Conservation (phyloP, 2,888 invertebrate species). For the Nomada fabriciana region DNA sequence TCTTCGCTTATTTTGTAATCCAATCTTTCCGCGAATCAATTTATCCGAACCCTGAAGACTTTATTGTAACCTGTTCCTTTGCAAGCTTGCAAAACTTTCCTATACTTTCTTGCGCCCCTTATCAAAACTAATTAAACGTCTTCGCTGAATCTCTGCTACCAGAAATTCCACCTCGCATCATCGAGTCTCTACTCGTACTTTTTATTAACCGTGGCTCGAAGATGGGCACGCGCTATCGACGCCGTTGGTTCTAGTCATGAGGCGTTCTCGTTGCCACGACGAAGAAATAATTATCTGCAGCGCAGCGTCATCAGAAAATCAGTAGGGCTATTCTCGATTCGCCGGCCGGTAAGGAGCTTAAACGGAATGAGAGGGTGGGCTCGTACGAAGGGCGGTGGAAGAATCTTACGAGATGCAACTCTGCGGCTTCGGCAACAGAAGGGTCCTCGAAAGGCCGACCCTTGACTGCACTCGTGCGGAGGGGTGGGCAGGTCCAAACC, state of each 20-base stretch:
- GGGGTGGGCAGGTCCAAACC: slow-evolving; percentile 56
- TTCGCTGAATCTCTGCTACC: neutral
- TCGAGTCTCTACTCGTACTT: slow-evolving; percentile 1
- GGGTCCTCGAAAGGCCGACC: slow-evolving; percentile 75
- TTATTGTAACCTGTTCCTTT: too few species aligned
- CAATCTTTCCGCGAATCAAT: neutral
- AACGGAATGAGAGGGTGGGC: slow-evolving; percentile 37
- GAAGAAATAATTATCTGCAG: slow-evolving; percentile 74
- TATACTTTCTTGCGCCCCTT: neutral
- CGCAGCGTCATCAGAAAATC: slow-evolving; percentile 80
- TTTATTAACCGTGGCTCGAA: slow-evolving; percentile 26
- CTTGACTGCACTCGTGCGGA: slow-evolving; percentile 70
- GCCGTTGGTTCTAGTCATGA: slow-evolving; percentile 11
- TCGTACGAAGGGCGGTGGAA: slow-evolving; percentile 30
- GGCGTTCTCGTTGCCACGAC: slow-evolving; percentile 20
- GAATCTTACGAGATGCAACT: slow-evolving; percentile 74
- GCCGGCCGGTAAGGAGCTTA: slow-evolving; percentile 55
- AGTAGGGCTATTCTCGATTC: slow-evolving; percentile 53
- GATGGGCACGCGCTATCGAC: slow-evolving; percentile 1
- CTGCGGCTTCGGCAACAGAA: slow-evolving; percentile 70
- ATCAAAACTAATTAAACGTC: neutral
- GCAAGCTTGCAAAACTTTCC: neutral
- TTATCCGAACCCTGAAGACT: neutral
- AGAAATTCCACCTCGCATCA: neutral
- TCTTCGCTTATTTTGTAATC: too few species aligned